These are phyloP conservation scores for Hipparchia sbordonii DNA, from an alignment of 2,888 invertebrate species.

Conservation along the genomic window DNA sequence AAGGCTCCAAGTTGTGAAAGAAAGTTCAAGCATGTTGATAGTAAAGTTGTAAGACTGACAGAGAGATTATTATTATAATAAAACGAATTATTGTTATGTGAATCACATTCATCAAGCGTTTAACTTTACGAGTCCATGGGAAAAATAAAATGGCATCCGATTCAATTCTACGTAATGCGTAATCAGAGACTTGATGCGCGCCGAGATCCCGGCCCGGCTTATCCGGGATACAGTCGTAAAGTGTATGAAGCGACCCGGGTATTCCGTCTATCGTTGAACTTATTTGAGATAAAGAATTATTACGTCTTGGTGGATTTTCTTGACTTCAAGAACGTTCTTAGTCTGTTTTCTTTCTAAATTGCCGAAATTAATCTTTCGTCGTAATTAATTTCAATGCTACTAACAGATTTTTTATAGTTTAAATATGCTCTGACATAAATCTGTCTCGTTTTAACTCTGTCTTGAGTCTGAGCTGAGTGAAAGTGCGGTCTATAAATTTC, in stretches of 20 bases:
- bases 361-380: neutral
- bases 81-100: neutral
- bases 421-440: too few species aligned
- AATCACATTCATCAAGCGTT: slow-evolving; percentile 26
- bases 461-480: too few species aligned
- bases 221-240: slow-evolving; percentile 33
- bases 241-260: slow-evolving; percentile 22
- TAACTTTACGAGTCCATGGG: slow-evolving; percentile 29
- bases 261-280: slow-evolving; percentile 13
- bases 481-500: too few species aligned
- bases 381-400: neutral
- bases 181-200: slow-evolving; percentile 42
- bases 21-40: too few species aligned
- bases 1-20: too few species aligned
- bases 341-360: neutral
- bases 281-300: slow-evolving; percentile 19
- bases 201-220: slow-evolving; percentile 16
- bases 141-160: slow-evolving; percentile 32
- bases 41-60: too few species aligned
- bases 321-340: neutral
- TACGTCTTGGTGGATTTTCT: slow-evolving; percentile 11
- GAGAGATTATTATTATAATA: neutral
- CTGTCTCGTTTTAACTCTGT: too few species aligned
- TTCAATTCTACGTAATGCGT: slow-evolving; percentile 45
- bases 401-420: neutral